Evolutionary conservation across 1,140 invertebrate genomes (phyloP).

Genomic region (Mamestra configurata): DNA sequence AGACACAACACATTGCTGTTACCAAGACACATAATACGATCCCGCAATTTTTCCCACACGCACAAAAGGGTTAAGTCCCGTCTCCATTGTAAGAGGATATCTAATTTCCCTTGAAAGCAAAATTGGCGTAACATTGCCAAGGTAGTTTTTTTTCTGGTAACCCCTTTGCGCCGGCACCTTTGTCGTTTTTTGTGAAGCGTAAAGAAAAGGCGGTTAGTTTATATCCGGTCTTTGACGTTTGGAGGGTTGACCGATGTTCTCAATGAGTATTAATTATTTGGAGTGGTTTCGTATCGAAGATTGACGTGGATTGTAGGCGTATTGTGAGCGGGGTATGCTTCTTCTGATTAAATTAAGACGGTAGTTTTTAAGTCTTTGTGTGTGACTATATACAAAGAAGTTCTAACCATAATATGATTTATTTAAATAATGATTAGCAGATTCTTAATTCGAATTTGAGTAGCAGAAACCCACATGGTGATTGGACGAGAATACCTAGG

Average conservation of each 20-base stretch:
- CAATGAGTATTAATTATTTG: conserved; percentile 86
- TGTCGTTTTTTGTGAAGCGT: conserved; percentile 78
- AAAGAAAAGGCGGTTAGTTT: conserved; percentile 88
- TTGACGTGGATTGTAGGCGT: conserved; percentile 80
- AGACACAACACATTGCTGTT: conserved; percentile 64
- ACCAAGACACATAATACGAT: conserved; percentile 63
- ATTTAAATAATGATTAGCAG: too few relatives aligned
- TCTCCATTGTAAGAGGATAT: conserved; percentile 83
- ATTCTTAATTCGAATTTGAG: too few relatives aligned
- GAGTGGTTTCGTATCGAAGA: conserved; percentile 78
- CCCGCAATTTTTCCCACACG: conserved; percentile 80
- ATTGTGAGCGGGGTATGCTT: conserved; percentile 51
- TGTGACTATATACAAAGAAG: too few relatives aligned
- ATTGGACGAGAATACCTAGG: too few relatives aligned
- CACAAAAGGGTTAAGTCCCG: conserved; percentile 77
- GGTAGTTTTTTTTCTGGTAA: conserved; percentile 72
- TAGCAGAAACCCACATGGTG: too few relatives aligned
- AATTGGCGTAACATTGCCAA: conserved; percentile 86
- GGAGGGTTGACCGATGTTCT: conserved; percentile 77
- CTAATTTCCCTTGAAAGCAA: conserved; percentile 86
- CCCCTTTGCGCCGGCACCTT: conserved; percentile 79
- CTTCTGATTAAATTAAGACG: conserved; percentile 37
- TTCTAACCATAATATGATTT: too few relatives aligned
- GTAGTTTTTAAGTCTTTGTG: background rate
- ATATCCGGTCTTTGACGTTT: conserved; percentile 84